phyloP scores from a whole-genome alignment of 2,113 vertebrate genomes.

The Dendrocopos noguchii region DNA sequence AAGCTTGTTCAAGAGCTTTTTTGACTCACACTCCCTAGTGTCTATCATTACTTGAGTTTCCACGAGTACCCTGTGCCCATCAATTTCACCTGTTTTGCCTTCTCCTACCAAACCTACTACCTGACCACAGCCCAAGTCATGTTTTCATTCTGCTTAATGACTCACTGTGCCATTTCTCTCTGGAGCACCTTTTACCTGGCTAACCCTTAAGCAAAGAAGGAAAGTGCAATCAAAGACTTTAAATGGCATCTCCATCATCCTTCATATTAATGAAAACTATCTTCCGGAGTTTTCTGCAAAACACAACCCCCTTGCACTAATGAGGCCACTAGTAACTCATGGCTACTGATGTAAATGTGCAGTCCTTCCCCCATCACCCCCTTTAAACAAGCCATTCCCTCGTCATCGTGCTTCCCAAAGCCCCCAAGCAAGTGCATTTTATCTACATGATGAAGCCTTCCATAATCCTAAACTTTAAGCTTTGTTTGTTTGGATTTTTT shows the following conservation, averaged over 20 bases:
- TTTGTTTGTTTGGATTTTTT: background rate
- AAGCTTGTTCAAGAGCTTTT: background rate
- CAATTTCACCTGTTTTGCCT: background rate
- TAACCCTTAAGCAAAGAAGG: background rate
- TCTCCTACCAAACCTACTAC: background rate
- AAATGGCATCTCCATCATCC: background rate
- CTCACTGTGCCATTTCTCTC: background rate
- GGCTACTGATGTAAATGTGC: background rate
- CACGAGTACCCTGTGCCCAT: accelerated
- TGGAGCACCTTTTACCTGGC: background rate
- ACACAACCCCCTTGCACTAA: background rate
- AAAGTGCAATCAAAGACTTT: background rate
- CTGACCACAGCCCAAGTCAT: background rate
- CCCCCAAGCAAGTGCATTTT: background rate
- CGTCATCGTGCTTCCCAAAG: background rate
- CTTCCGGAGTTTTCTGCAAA: background rate
- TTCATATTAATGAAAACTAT: background rate
- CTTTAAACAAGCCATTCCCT: background rate
- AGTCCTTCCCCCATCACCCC: background rate
- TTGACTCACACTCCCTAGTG: background rate
- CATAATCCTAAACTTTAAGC: background rate
- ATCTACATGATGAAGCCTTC: background rate
- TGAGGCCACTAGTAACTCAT: background rate
- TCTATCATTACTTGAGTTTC: background rate
- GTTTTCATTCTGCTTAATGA: background rate